These are phyloP conservation scores for Pelecanus crispus DNA, from an alignment of 2,113 vertebrate species.

Conservation along the genomic window DNA sequence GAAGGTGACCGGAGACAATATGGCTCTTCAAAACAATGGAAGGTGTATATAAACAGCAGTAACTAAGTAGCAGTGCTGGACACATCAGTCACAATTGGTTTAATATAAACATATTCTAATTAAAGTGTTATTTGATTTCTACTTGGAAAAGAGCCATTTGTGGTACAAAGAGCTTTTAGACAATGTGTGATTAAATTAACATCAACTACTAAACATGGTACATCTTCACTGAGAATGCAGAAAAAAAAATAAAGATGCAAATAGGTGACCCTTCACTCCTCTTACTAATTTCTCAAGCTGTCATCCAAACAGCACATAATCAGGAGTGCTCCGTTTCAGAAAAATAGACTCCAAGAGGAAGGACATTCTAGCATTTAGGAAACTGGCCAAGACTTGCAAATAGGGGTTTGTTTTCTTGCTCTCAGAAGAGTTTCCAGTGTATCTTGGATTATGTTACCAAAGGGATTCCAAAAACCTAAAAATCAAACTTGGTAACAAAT, in stretches of 20 bases:
- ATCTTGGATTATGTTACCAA: not conserved
- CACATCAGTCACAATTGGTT: not conserved
- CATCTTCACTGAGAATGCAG: not conserved
- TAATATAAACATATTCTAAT: not conserved
- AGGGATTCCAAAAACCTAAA: not conserved
- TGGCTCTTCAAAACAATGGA: not conserved
- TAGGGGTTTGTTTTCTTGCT: constrained; percentile 25
- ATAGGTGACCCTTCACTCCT: not conserved
- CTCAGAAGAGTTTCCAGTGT: not conserved
- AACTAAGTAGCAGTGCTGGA: not conserved
- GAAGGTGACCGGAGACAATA: not conserved
- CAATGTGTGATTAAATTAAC: constrained; percentile 12
- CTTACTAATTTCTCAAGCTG: not conserved
- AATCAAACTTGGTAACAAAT: not conserved
- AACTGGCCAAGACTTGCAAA: constrained; percentile 1
- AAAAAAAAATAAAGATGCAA: not conserved
- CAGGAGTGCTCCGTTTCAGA: not conserved
- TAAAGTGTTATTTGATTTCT: not conserved
- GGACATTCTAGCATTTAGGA: not conserved
- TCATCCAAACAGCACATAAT: not conserved
- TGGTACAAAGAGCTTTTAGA: not conserved
- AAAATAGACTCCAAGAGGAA: not conserved
- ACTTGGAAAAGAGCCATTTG: constrained; percentile 19
- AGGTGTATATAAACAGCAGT: not conserved
- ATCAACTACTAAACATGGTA: not conserved